A percentile compares a stretch with the other conserved stretches of the same genome.
Evolutionary conservation across 2,113 vertebrate genomes (phyloP).

Genomic region (Microcebus murinus): DNA sequence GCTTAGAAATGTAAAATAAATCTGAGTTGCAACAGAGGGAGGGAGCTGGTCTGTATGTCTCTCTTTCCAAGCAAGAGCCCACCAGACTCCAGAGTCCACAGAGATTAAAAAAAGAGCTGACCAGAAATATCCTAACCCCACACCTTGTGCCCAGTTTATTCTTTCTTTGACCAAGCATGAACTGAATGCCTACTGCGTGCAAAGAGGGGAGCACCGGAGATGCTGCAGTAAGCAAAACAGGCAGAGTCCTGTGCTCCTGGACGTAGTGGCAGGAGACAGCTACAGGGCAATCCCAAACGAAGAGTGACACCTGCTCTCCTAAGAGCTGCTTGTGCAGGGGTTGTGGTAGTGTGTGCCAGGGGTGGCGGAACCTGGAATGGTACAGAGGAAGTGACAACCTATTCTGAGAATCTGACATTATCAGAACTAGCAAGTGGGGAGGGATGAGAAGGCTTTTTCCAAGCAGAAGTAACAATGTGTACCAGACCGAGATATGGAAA

Average conservation of each 20-base stretch:
- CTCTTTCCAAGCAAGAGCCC: background rate
- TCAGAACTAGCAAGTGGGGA: background rate
- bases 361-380: no score
- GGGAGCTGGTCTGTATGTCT: background rate
- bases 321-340: background rate
- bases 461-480: background rate
- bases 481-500: background rate
- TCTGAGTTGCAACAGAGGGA: background rate
- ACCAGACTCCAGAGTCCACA: background rate
- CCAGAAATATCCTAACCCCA: background rate
- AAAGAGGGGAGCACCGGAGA: background rate
- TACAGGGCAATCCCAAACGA: background rate
- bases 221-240: background rate
- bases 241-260: background rate
- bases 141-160: background rate
- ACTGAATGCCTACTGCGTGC: background rate
- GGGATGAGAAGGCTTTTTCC: background rate
- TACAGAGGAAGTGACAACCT: background rate
- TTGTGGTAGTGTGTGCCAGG: background rate
- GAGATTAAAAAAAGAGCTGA: background rate
- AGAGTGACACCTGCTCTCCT: background rate
- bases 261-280: background rate
- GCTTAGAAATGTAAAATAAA: constrained; percentile 37
- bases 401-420: background rate
- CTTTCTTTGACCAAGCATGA: background rate